phyloP scores from a whole-genome alignment of 1,140 invertebrate genomes.

The Drosophila albomicans region DNA sequence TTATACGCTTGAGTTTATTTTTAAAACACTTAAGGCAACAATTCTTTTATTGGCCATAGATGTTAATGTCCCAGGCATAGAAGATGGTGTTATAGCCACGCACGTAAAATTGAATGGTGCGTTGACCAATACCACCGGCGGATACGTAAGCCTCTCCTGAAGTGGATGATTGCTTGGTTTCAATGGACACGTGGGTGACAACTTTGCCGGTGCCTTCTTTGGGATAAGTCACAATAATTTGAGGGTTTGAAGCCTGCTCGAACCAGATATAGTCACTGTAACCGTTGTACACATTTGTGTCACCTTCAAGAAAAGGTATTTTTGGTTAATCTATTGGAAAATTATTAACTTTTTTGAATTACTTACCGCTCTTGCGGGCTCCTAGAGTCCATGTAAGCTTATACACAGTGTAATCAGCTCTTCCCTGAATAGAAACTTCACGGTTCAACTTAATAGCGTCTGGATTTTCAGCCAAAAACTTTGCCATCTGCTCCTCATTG shows the following conservation, averaged over 20 bases:
- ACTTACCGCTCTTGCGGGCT: slow-evolving; percentile 13
- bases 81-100: slow-evolving; percentile 22
- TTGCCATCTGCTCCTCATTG: slow-evolving; percentile 16
- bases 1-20: slow-evolving; percentile 23
- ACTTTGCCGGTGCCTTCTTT: slow-evolving; percentile 1
- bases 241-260: background rate
- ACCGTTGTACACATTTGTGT: background rate
- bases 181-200: slow-evolving; percentile 27
- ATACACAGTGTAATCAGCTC: slow-evolving; percentile 7
- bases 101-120: slow-evolving; percentile 22
- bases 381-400: slow-evolving; percentile 14
- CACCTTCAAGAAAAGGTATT: slow-evolving; percentile 20
- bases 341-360: background rate
- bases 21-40: background rate
- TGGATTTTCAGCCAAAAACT: slow-evolving; percentile 32
- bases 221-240: slow-evolving; percentile 12
- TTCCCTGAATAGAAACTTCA: background rate
- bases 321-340: background rate
- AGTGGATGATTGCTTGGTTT: background rate
- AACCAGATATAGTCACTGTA: slow-evolving; percentile 23
- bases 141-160: background rate
- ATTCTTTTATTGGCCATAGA: slow-evolving; percentile 22
- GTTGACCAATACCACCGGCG: slow-evolving; percentile 24
- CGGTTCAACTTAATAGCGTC: slow-evolving; percentile 20
- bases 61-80: slow-evolving; percentile 27